A percentile compares a stretch with the other conserved stretches of the same genome.
Evolutionary conservation across 2,113 vertebrate genomes (phyloP).

Genomic region (Argyrosomus japonicus): DNA sequence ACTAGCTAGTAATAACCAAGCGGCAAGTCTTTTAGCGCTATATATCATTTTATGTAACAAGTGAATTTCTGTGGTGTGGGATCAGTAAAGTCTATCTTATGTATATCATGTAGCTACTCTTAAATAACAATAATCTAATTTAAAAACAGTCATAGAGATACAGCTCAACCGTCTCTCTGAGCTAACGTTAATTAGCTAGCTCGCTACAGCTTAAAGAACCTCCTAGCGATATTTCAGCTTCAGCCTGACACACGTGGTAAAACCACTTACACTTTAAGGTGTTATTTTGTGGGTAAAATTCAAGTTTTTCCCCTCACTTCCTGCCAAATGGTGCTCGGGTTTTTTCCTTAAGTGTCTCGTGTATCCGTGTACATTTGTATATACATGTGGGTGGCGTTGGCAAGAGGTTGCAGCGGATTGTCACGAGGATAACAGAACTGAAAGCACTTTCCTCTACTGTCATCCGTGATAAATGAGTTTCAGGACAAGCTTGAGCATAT

Average conservation of each 20-base stretch:
- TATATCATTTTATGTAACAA: not conserved
- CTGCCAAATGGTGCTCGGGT: constrained; percentile 46
- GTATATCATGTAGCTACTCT: too few species aligned
- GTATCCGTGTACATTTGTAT: constrained; percentile 38
- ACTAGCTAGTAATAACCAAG: too few species aligned
- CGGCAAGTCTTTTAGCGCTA: not conserved
- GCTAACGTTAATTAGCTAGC: not conserved
- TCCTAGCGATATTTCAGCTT: not conserved
- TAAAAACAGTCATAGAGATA: too few species aligned
- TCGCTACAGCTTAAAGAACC: not conserved
- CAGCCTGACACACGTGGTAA: constrained; percentile 39
- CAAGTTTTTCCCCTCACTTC: constrained; percentile 51
- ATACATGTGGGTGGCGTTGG: constrained; percentile 52
- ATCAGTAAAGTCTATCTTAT: too few species aligned
- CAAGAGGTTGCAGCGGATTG: constrained; percentile 42
- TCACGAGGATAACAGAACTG: constrained; percentile 59
- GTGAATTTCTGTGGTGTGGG: too few species aligned
- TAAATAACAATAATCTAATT: too few species aligned
- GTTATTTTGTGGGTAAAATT: constrained; percentile 73
- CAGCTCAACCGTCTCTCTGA: not conserved
- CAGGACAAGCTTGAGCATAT: constrained; percentile 92
- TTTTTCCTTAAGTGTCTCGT: constrained; percentile 19
- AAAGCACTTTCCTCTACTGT: constrained; percentile 86
- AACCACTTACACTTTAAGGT: constrained; percentile 80
- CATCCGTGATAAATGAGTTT: constrained; percentile 90